Conservation (phyloP, 2,113 vertebrate species). For the Danionella cerebrum region DNA sequence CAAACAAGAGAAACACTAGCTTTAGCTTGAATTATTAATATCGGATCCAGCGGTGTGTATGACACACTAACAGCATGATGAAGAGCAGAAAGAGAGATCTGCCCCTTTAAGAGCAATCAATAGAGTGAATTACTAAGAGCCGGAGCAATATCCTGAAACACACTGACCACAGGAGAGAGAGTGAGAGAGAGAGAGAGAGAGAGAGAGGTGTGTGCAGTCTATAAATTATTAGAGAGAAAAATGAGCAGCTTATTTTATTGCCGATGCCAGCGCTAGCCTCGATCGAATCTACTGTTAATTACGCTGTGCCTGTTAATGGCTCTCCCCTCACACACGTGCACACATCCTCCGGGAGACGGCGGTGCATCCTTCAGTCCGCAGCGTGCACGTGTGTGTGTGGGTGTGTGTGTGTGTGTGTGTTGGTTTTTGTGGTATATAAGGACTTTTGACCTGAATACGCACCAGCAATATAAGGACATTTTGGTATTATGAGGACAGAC, state of each 20-base stretch:
- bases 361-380: conserved; percentile 45
- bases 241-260: conserved; percentile 58
- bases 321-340: conserved; percentile 20
- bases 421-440: conserved; percentile 35
- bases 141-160: conserved; percentile 63
- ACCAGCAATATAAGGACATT: too few species aligned
- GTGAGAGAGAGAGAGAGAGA: too few species aligned
- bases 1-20: background rate
- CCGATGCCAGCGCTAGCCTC: conserved; percentile 34
- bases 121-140: conserved; percentile 59
- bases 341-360: conserved; percentile 26
- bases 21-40: background rate
- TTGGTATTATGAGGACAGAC: too few species aligned
- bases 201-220: too few species aligned
- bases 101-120: conserved; percentile 51
- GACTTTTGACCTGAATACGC: too few species aligned
- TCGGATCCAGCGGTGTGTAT: conserved; percentile 27
- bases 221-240: conserved; percentile 66
- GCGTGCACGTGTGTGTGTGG: conserved; percentile 43
- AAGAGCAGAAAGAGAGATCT: conserved; percentile 52
- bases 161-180: conserved; percentile 62
- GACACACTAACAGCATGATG: conserved; percentile 58
- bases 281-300: conserved; percentile 63
- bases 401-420: conserved; percentile 35
- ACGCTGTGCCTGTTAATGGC: conserved; percentile 53